Conservation (phyloP, 2,113 vertebrate species). For the Alectura lathami region DNA sequence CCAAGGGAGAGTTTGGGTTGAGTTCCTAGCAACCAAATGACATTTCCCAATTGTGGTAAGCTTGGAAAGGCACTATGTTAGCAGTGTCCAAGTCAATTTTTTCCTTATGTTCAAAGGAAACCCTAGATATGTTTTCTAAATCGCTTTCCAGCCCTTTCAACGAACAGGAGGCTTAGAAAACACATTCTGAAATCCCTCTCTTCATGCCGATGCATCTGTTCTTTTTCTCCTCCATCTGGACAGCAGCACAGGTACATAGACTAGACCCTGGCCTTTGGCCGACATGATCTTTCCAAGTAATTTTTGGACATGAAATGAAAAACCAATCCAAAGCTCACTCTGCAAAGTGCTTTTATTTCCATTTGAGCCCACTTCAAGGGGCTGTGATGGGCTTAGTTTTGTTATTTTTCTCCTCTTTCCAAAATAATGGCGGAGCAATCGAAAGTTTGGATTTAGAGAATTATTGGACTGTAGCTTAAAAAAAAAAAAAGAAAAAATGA, state of each 20-base stretch:
- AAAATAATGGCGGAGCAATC: not conserved
- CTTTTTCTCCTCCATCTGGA: constrained; percentile 53
- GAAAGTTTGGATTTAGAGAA: constrained; percentile 47
- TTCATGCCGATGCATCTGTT: constrained; percentile 22
- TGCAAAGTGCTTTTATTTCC: constrained; percentile 76
- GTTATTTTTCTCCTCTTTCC: constrained; percentile 59
- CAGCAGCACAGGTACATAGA: constrained; percentile 6
- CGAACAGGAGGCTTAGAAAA: constrained; percentile 44
- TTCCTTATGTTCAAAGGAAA: constrained; percentile 56
- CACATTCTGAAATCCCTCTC: constrained; percentile 17
- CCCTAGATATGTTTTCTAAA: constrained; percentile 56
- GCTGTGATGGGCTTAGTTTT: constrained; percentile 30
- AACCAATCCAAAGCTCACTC: constrained; percentile 70
- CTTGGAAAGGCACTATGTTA: not conserved
- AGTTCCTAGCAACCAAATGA: constrained; percentile 1
- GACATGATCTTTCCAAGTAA: constrained; percentile 60
- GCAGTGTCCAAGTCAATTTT: constrained; percentile 39
- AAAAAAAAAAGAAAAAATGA: constrained; percentile 16
- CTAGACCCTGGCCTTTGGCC: constrained; percentile 36
- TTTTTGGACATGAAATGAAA: constrained; percentile 60
- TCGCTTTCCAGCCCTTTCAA: constrained; percentile 13
- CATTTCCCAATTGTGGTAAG: not conserved
- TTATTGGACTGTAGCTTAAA: not conserved
- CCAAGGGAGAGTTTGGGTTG: not conserved
- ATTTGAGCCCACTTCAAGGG: constrained; percentile 78